Percentiles rank a stretch among this genome's conserved stretches.
Evolutionary conservation across 2,113 vertebrate species (phyloP).

Genomic region (Merops nubicus): DNA sequence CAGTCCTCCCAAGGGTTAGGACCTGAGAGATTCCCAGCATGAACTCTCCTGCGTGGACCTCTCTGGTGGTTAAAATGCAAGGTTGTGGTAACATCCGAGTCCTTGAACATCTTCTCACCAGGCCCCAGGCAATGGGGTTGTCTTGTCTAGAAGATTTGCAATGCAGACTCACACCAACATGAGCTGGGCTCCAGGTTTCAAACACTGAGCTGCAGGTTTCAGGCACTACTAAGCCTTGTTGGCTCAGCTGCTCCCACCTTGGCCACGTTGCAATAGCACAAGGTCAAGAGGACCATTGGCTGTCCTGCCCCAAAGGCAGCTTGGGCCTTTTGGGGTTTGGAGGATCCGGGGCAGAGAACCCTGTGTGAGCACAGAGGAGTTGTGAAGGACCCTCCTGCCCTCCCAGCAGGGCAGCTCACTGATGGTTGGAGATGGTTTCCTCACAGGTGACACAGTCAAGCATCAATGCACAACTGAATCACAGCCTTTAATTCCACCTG

Average conservation of each 20-base stretch:
- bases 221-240: rapidly evolving
- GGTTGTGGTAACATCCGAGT: rapidly evolving
- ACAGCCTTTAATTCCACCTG: background rate
- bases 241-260: background rate
- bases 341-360: background rate
- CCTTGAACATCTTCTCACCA: background rate
- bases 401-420: background rate
- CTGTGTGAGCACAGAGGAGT: rapidly evolving
- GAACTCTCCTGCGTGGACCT: background rate
- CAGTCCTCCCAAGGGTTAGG: background rate
- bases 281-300: background rate
- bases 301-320: background rate
- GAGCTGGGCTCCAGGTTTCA: too few relatives aligned
- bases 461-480: background rate
- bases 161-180: rapidly evolving
- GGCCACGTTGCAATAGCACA: rapidly evolving
- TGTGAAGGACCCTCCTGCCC: background rate
- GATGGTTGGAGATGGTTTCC: background rate
- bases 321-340: background rate
- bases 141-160: rapidly evolving
- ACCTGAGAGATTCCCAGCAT: rapidly evolving
- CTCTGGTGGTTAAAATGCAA: rapidly evolving
- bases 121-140: background rate
- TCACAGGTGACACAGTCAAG: too few relatives aligned
- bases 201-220: background rate